These are phyloP conservation scores for Caenorhabditis sp. DNA, from an alignment of 2,888 invertebrate species.

Conservation along the genomic window DNA sequence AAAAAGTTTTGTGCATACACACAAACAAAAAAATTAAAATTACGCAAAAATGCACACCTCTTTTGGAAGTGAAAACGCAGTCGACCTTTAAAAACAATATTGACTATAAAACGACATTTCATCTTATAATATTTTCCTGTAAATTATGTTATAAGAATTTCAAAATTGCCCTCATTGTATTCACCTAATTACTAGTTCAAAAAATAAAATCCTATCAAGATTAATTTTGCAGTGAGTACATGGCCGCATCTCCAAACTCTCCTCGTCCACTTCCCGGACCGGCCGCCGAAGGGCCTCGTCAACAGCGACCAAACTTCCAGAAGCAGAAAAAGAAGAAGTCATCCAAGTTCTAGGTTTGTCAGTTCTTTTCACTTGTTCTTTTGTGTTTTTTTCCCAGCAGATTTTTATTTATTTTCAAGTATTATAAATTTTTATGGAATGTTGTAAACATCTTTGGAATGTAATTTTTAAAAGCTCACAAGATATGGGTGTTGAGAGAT, in stretches of 20 bases:
- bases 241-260: constrained; percentile 48
- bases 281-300: constrained; percentile 63
- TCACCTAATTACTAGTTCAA: too few relatives aligned
- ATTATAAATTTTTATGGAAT: background rate
- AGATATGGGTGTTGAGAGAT: background rate
- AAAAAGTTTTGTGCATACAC: too few relatives aligned
- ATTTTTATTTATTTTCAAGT: background rate
- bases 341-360: constrained; percentile 37
- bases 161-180: too few relatives aligned
- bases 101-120: too few relatives aligned
- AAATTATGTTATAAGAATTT: too few relatives aligned
- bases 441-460: background rate
- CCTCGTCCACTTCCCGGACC: constrained; percentile 54
- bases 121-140: too few relatives aligned
- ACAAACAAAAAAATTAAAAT: too few relatives aligned
- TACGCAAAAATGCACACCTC: too few relatives aligned
- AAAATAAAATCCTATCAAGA: background rate
- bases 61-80: too few relatives aligned
- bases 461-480: background rate
- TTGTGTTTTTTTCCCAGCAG: background rate
- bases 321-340: constrained; percentile 64
- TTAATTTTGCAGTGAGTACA: constrained; percentile 50
- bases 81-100: too few relatives aligned
- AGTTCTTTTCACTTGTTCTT: background rate
- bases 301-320: constrained; percentile 59